Evolutionary conservation across 2,797 vertebrate species (phyloP), one percentile per base, ranked within the genome.

Genomic region (Aldrovandia affinis): DNA sequence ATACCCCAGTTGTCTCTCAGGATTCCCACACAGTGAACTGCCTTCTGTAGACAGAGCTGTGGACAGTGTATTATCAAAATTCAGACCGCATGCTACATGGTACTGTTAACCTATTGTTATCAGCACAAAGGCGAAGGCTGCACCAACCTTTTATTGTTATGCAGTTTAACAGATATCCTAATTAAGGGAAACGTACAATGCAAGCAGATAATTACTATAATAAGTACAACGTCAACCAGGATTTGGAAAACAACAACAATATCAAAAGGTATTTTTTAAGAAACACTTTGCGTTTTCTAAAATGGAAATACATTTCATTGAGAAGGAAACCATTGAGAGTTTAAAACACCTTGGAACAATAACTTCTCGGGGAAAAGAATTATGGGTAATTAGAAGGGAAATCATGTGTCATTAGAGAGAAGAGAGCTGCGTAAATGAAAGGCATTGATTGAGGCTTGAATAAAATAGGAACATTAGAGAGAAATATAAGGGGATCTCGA

Each of bases 131-230:
- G 73, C 25, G n/a, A 25, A 47, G 73, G 28, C 25, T 77, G 73
- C 6, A 25, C 68, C 73, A 44, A 47, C 73, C 39, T 47, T 77
- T 77, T 77, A 77, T n/a, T 47, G 73, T 77, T 77, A 77, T 77
- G 42, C 73, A n/a, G 42, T 77, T 77, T 77, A 47, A 73, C 22
- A 20, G 39, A 44, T 42, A 44, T 77, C 73, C 73, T 47, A 39
- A 47, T 77, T 42, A 44, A 77, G 39, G 42, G 25, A 22, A 47
- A 77, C 73, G 12, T n/a, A 20, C 73, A 77, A 77, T 28, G 25
- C 39, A 44, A 28, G 8, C 4, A n/a, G 42, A 52, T 77, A 47
- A 77, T 47, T 77, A 47, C 42, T n/a, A 42, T 47, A 47, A 77
- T 47, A 47, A 77, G n/a, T 77, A 77, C 42, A 77, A 42, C 18